These are phyloP conservation scores for Mythimna loreyi DNA, from an alignment of 2,888 invertebrate species.

Conservation along the genomic window DNA sequence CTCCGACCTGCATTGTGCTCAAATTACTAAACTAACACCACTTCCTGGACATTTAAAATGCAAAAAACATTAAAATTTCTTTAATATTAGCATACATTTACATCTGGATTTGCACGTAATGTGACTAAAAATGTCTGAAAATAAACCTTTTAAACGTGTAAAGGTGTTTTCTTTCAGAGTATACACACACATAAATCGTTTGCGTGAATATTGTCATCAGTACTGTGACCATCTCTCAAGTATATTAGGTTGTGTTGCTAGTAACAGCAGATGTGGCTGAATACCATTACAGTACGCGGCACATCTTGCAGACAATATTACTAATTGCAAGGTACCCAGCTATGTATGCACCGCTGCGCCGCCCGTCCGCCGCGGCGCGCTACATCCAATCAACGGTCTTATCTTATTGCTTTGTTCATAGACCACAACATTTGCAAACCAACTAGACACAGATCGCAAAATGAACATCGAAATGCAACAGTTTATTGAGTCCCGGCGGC, in stretches of 20 bases:
- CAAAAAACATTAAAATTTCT: not conserved
- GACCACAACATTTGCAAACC: not conserved
- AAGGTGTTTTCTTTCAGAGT: too few species aligned
- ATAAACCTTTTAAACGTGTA: too few species aligned
- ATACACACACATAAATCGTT: not conserved
- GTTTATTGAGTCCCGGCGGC: not conserved
- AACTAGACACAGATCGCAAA: not conserved
- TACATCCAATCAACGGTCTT: not conserved
- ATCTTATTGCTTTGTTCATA: slow-evolving; percentile 8
- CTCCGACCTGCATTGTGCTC: slow-evolving; percentile 19
- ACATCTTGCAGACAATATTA: not conserved
- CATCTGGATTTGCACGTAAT: not conserved
- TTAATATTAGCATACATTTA: not conserved
- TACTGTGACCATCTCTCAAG: not conserved
- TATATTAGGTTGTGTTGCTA: slow-evolving; percentile 5
- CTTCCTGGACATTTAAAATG: not conserved
- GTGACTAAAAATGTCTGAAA: not conserved
- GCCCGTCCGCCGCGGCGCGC: not conserved
- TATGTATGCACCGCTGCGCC: not conserved
- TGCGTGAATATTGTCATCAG: not conserved
- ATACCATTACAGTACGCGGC: not conserved
- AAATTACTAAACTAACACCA: slow-evolving; percentile 1
- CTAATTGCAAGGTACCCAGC: slow-evolving; percentile 20
- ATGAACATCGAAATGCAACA: slow-evolving; percentile 7
- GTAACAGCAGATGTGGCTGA: slow-evolving; percentile 21